phyloP scores from a whole-genome alignment of 2,888 invertebrate species.

The Seira ritae region DNA sequence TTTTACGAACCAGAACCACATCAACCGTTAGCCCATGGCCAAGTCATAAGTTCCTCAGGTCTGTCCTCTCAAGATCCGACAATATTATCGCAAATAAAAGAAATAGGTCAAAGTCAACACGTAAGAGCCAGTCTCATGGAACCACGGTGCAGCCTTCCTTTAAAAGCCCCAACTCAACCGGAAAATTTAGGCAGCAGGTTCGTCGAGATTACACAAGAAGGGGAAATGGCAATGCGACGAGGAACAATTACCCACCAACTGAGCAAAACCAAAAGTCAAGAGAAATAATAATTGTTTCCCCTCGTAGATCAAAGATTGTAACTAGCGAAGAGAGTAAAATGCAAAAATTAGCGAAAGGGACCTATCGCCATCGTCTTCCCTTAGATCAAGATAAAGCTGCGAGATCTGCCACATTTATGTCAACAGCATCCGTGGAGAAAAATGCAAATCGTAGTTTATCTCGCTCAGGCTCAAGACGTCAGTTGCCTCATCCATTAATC shows the following conservation, averaged over 20 bases:
- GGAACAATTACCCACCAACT: too few species aligned
- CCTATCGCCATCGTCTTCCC: background rate
- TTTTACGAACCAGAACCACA: conserved; percentile 43
- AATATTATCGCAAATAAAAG: conserved; percentile 14
- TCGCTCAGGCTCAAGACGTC: background rate
- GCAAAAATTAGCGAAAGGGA: background rate
- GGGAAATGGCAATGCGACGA: too few species aligned
- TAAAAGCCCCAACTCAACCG: background rate
- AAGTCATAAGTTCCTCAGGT: conserved; percentile 68
- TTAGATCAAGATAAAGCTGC: background rate
- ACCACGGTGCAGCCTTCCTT: background rate
- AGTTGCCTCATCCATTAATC: background rate
- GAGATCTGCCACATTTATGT: background rate
- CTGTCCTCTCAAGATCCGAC: conserved; percentile 56
- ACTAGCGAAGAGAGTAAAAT: background rate
- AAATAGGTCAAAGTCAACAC: conserved; percentile 35
- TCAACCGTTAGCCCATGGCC: conserved; percentile 72
- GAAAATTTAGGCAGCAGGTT: background rate
- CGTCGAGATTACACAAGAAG: too few species aligned
- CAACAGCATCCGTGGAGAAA: background rate
- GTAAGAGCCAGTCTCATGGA: background rate
- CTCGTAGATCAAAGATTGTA: too few species aligned
- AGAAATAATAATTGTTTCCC: too few species aligned
- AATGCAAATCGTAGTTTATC: background rate
- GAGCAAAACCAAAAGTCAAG: too few species aligned